phyloP scores from a whole-genome alignment of 2,113 vertebrate genomes.

The Suricata suricatta region DNA sequence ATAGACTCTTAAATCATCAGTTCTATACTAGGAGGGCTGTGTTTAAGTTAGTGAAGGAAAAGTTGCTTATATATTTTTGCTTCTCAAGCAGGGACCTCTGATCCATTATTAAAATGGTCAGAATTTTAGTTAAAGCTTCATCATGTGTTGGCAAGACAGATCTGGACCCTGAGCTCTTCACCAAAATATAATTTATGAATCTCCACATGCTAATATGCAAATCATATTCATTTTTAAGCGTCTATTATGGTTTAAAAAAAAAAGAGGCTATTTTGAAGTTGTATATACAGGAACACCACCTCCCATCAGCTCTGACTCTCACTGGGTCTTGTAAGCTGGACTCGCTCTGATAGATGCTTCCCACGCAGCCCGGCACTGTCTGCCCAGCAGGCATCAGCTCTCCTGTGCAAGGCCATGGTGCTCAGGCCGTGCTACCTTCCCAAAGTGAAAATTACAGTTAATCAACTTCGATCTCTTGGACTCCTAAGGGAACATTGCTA shows the following conservation, averaged over 20 bases:
- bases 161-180: background rate
- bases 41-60: background rate
- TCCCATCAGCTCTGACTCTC: background rate
- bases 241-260: background rate
- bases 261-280: background rate
- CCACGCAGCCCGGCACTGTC: accelerated
- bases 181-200: background rate
- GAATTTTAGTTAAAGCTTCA: background rate
- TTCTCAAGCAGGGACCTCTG: background rate
- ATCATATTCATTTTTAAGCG: background rate
- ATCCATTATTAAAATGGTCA: background rate
- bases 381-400: too few relatives aligned
- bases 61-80: background rate
- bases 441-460: background rate
- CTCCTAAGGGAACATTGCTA: background rate
- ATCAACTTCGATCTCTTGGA: background rate
- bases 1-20: background rate
- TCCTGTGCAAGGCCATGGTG: accelerated
- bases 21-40: background rate
- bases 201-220: background rate
- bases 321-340: background rate
- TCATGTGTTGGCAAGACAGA: background rate
- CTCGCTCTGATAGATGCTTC: background rate
- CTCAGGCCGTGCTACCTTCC: background rate
- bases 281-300: background rate